Base-by-base conservation (phyloP, 2,113 vertebrate species). In the Bubalus kerabau region DNA sequence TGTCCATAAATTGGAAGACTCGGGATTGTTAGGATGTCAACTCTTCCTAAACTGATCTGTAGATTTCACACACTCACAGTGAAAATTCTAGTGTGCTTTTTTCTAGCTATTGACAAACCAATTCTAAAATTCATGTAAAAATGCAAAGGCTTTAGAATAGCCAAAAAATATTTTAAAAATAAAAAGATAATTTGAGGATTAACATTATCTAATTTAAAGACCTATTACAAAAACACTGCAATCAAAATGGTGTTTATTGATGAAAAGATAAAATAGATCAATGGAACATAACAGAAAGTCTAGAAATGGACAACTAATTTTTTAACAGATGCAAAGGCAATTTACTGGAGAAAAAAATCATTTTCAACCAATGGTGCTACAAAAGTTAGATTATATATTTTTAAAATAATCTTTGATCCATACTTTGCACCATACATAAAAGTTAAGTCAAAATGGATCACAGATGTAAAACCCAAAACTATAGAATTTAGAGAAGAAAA, bases 41-140 rank as follows among this genome's bases (percentile, higher is more conserved):
- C n/a, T 60, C 8, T 76, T 76, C 64, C 46, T 85, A 92, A 40
- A 82, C 24, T 87, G 59, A 71, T 32, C 40, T 82, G 48, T 56
- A 87, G 32, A 81, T 71, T 82, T 57, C 74, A 82, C 14, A 24
- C 26, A 88, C 43, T 62, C 46, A 5, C 46, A 87, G 32, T 81
- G 67, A 92, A 88, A 95, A 87, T 57, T 81, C 24, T 71, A 82
- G 40, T 57, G 56, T 92, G 40, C 17, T 76, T 71, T 86, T 81
- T 59, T 54, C 30, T 86, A 57, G 40, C 57, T 57, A 88, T 59
- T 26, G 1, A 60, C 32, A 95, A 57, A 21, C 52, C 26, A 92
- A n/a, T 95, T 71, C 52, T 82, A 92, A 92, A 87, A 87, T 23
- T 67, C 59, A 80, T 46, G 80, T 95, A 85, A 91, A 90, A 91